These are phyloP conservation scores for Troides oblongomaculatus DNA, from an alignment of 2,888 invertebrate genomes.

Conservation along the genomic window DNA sequence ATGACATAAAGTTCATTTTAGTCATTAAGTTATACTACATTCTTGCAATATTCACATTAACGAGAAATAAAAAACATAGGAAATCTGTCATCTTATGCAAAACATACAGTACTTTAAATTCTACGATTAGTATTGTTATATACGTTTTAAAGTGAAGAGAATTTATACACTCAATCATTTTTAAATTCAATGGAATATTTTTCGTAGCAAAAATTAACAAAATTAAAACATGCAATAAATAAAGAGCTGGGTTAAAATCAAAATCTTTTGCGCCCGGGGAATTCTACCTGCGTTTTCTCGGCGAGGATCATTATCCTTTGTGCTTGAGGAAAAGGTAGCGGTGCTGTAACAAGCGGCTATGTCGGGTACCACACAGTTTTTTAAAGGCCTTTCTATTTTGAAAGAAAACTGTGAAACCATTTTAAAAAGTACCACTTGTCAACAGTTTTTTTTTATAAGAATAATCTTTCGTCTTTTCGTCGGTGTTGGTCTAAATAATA, in stretches of 20 bases:
- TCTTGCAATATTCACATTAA: too few species aligned
- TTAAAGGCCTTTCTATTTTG: slow-evolving; percentile 17
- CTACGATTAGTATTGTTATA: too few species aligned
- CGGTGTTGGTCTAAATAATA: too few species aligned
- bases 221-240: slow-evolving; percentile 4
- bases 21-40: too few species aligned
- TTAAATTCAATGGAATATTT: too few species aligned
- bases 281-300: slow-evolving; percentile 13
- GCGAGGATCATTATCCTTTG: slow-evolving; percentile 22
- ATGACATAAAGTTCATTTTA: too few species aligned
- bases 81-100: too few species aligned
- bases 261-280: slow-evolving; percentile 34
- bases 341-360: slow-evolving; percentile 11
- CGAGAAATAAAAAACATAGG: too few species aligned
- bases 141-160: too few species aligned
- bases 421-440: neutral
- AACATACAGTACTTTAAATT: too few species aligned
- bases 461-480: neutral
- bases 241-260: slow-evolving; percentile 26
- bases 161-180: too few species aligned
- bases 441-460: neutral
- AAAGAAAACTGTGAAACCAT: slow-evolving; percentile 19
- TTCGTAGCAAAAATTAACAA: neutral
- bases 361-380: slow-evolving; percentile 13
- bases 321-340: slow-evolving; percentile 10